Conservation (phyloP, 2,797 vertebrate species). For the Sylvia borin region DNA sequence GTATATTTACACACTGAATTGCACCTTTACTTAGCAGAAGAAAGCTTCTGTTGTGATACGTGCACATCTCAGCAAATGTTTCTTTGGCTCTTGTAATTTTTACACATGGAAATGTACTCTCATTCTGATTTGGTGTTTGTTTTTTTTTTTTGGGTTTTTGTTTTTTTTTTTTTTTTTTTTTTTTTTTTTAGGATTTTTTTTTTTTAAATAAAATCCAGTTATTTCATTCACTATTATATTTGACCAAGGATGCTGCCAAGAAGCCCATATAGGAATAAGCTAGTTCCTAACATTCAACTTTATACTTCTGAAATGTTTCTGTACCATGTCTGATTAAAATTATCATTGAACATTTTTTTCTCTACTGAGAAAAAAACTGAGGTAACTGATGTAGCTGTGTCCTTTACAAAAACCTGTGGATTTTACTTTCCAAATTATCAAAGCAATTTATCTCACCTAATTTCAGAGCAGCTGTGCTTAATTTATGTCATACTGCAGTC, state of each 20-base stretch:
- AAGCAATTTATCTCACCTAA: conserved; percentile 33
- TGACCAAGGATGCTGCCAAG: neutral
- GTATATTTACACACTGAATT: neutral
- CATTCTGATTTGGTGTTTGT: neutral
- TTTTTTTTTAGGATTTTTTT: neutral
- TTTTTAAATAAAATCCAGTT: neutral
- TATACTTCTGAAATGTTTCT: neutral
- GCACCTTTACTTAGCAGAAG: conserved; percentile 14
- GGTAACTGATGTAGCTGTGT: neutral
- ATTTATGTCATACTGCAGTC: neutral
- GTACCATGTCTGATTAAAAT: neutral
- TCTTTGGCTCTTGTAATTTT: neutral
- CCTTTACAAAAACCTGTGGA: neutral
- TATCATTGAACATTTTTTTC: neutral
- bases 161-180: too few species aligned
- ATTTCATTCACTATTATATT: neutral
- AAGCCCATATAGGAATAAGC: neutral
- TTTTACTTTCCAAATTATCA: conserved; percentile 39
- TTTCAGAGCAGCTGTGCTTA: conserved; percentile 32
- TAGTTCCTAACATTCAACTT: neutral
- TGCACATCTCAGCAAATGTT: neutral
- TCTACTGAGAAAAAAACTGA: neutral
- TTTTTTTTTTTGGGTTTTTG: too few species aligned
- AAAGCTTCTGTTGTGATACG: neutral
- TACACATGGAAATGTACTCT: neutral